Conservation (phyloP, 2,888 invertebrate species). For the Agriopis leucophaearia region DNA sequence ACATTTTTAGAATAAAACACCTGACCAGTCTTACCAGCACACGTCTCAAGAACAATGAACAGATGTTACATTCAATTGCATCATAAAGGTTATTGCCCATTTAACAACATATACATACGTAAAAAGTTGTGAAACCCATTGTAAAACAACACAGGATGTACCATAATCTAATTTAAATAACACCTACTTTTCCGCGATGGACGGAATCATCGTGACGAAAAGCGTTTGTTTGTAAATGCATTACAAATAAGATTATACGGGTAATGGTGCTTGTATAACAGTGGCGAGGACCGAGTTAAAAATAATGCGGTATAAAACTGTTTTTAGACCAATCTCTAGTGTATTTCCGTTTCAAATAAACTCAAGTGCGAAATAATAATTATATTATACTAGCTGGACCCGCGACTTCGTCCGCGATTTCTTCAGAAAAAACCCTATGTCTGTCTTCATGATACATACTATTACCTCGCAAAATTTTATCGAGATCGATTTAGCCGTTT, state of each 20-base stretch:
- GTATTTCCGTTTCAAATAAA: too few species aligned
- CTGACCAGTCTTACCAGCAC: constrained; percentile 6
- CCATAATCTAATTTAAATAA: constrained; percentile 45
- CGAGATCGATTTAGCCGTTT: too few species aligned
- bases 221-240: constrained; percentile 54
- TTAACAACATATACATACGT: constrained; percentile 22
- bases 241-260: constrained; percentile 52
- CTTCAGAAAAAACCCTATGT: too few species aligned
- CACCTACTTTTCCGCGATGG: constrained; percentile 36
- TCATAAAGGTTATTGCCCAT: constrained; percentile 37
- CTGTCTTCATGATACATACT: too few species aligned
- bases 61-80: constrained; percentile 27
- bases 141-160: constrained; percentile 30
- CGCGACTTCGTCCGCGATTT: too few species aligned
- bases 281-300: constrained; percentile 17
- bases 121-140: constrained; percentile 32
- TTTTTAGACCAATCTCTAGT: background rate
- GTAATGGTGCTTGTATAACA: constrained; percentile 47
- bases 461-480: too few species aligned
- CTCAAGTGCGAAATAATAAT: too few species aligned
- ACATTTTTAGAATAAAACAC: constrained; percentile 9
- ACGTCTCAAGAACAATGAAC: constrained; percentile 23
- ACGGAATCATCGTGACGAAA: constrained; percentile 45
- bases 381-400: too few species aligned
- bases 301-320: background rate